A percentile compares a stretch with the other conserved stretches of the same genome.
Conservation (phyloP, 2,113 vertebrate genomes). For the Nycticryphes semicollaris region DNA sequence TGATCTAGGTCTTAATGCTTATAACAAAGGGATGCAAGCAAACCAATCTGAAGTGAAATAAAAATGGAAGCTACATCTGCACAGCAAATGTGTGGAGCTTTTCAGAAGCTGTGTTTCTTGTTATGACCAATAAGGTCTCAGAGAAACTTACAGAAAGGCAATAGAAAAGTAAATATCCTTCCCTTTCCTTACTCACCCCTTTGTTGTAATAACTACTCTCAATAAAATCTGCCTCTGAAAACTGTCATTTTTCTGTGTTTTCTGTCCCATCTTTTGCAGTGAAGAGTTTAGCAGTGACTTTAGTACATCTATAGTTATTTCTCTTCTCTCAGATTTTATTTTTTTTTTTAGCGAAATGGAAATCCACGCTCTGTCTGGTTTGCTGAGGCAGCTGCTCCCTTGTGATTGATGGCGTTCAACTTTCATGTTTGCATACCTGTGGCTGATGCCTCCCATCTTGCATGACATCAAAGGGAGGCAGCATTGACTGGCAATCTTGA, state of each 20-base stretch:
- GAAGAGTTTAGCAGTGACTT: background rate
- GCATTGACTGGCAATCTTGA: background rate
- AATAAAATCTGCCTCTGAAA: background rate
- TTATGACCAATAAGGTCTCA: background rate
- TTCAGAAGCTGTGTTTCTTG: background rate
- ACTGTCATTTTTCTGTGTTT: background rate
- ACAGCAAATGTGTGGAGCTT: background rate
- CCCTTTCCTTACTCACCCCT: background rate
- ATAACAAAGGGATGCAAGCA: background rate
- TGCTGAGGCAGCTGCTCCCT: background rate
- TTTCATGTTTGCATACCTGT: slow-evolving; percentile 45
- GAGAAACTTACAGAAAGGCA: background rate
- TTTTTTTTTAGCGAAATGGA: slow-evolving; percentile 20
- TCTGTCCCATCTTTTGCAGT: background rate
- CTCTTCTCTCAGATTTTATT: background rate
- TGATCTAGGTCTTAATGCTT: background rate
- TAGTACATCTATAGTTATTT: background rate
- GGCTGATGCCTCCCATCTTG: slow-evolving; percentile 19
- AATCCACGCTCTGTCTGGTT: background rate
- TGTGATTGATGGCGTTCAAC: background rate
- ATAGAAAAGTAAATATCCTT: background rate
- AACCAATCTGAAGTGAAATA: background rate
- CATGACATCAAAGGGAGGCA: slow-evolving; percentile 38
- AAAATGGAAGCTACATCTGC: slow-evolving; percentile 18
- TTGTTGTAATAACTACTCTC: background rate